Base-by-base conservation (phyloP, 2,888 invertebrate genomes). In the Hirtodrosophila duncani region DNA sequence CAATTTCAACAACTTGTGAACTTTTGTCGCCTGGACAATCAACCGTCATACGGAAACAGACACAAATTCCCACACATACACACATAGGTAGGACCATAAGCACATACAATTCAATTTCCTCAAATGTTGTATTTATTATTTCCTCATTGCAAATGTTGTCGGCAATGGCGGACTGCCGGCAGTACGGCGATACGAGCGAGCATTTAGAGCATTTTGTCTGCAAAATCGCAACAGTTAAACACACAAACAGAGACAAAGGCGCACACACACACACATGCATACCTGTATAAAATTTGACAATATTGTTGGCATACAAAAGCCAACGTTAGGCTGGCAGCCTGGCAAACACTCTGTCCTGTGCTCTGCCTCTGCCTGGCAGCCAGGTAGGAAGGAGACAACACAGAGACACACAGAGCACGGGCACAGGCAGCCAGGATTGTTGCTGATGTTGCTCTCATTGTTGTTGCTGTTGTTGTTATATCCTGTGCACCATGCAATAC, bases 41-140 rank as follows among this genome's bases (percentile, higher is more conserved):
- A 20, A 30, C 30, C 20, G 23, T 30, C 44, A 41, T 31, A 39
- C 31, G 21, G 29, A 48, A 18, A 10, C 42, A 45, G 31, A 49
- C 9, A 31, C 18, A 39, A 11, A 36, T 11, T 7, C 46, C 50
- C 43, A 42, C 13, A 23, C 27, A 24, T 8, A 27, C 26, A 52
- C 23, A 26, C 14, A 26, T 44, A 46, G 27, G 24, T 38, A 62
- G 39, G 43, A 43, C 42, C 38, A 52, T 65, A 36, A 74, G 75
- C 49, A 67, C 51, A 71, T 63, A 64, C 75, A 72, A 82, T 80
- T 82, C 82, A 80, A 80, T 80, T 82, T 82, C 80, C 75, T 75
- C 79, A 69, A 78, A 69, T 80, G 71, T 71, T 70, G 70, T 80
- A 80, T 80, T 80, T 80, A 82, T 80, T 81, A 79, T 75, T 82